These are phyloP conservation scores for Periophthalmus magnuspinnatus DNA, from an alignment of 2,797 vertebrate species.

Conservation along the genomic window DNA sequence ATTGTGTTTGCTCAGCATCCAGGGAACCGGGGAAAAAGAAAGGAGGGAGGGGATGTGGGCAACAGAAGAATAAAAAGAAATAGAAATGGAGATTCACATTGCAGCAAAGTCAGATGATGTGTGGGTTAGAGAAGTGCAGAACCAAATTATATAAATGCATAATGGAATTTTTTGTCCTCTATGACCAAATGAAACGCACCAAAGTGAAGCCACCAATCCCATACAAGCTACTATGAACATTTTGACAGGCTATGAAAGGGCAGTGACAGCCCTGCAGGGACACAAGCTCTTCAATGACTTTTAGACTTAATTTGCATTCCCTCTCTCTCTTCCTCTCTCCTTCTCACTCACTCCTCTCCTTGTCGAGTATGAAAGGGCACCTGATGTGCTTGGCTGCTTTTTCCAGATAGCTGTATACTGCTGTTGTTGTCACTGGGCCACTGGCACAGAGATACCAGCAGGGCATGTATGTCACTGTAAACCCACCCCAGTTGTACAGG, in stretches of 20 bases:
- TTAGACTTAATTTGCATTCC: slow-evolving; percentile 77
- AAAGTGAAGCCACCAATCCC: slow-evolving; percentile 45
- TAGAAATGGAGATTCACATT: slow-evolving; percentile 42
- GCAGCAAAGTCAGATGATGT: slow-evolving; percentile 48
- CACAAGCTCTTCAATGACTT: slow-evolving; percentile 75
- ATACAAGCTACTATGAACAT: slow-evolving; percentile 44
- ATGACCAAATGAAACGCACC: slow-evolving; percentile 4
- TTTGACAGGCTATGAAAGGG: slow-evolving; percentile 70
- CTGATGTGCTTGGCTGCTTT: slow-evolving; percentile 68
- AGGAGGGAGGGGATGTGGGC: slow-evolving; percentile 23
- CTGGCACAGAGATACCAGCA: slow-evolving; percentile 13
- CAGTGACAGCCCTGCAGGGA: slow-evolving; percentile 71
- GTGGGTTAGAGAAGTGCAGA: slow-evolving; percentile 3
- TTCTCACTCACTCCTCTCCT: slow-evolving; percentile 36
- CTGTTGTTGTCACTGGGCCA: slow-evolving; percentile 23
- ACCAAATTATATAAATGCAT: background rate
- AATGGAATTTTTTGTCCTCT: slow-evolving; percentile 19
- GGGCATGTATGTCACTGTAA: slow-evolving; percentile 40
- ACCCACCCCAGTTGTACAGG: slow-evolving; percentile 24
- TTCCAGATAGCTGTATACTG: slow-evolving; percentile 45
- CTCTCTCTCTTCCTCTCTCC: slow-evolving; percentile 30
- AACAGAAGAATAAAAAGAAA: slow-evolving; percentile 18
- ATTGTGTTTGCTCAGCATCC: slow-evolving; percentile 69
- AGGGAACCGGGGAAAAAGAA: slow-evolving; percentile 39
- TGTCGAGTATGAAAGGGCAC: slow-evolving; percentile 76